These are phyloP conservation scores for Schmidtea mediterranea DNA, from an alignment of 1,140 invertebrate genomes.

Conservation along the genomic window DNA sequence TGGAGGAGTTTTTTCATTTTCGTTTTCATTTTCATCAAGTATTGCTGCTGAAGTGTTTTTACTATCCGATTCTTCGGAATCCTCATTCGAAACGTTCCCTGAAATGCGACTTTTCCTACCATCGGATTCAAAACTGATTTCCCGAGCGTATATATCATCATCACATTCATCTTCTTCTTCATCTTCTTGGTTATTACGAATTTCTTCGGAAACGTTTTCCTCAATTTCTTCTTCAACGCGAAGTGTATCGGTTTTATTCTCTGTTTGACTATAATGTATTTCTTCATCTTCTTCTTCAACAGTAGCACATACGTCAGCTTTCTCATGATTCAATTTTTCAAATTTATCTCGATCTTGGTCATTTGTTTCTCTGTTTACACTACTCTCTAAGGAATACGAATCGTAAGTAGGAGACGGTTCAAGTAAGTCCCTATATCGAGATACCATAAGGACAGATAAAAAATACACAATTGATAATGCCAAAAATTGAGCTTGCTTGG, in stretches of 20 bases:
- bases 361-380: background rate
- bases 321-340: background rate
- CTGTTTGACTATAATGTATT: background rate
- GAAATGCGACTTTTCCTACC: background rate
- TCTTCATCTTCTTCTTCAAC: conserved; percentile 3
- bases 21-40: too few relatives aligned
- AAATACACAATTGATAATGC: conserved; percentile 95
- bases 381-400: conserved; percentile 12
- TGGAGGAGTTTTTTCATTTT: background rate
- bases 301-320: background rate
- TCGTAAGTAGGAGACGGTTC: conserved; percentile 39
- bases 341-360: too few relatives aligned
- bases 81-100: too few relatives aligned
- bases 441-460: conserved; percentile 96
- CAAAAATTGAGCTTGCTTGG: conserved; percentile 93
- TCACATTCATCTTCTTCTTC: conserved; percentile 5
- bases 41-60: too few relatives aligned
- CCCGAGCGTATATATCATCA: background rate
- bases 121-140: background rate
- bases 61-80: too few relatives aligned
- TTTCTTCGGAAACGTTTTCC: background rate
- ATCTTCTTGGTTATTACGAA: background rate
- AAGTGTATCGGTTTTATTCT: background rate
- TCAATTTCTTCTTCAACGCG: background rate
- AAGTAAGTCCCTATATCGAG: conserved; percentile 88